These are phyloP conservation scores for Myotis brandtii DNA, from an alignment of 2,113 vertebrate species.

Conservation along the genomic window DNA sequence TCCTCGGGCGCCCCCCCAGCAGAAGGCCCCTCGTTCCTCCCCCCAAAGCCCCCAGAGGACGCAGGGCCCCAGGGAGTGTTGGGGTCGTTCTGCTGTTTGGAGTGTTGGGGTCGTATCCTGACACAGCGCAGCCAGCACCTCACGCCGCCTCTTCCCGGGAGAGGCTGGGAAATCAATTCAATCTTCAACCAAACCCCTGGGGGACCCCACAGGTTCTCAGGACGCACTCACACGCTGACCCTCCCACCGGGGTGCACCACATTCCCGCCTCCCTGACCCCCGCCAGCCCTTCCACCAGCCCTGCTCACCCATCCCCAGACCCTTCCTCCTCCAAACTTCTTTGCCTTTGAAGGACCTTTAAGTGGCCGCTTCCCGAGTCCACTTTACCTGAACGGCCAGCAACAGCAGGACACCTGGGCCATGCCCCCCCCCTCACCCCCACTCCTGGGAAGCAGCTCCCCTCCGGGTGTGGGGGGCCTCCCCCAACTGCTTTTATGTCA, in stretches of 20 bases:
- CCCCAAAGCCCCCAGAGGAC: no score
- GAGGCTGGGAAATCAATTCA: background rate
- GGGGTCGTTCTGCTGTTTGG: no score
- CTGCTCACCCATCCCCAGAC: background rate
- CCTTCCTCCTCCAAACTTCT: background rate
- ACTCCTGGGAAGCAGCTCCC: constrained; percentile 62
- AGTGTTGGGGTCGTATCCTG: background rate
- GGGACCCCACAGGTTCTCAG: background rate
- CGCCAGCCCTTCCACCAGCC: background rate
- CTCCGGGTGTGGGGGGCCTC: constrained; percentile 63
- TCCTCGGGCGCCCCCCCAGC: no score
- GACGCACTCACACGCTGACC: accelerated
- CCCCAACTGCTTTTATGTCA: constrained; percentile 72
- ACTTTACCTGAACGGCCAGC: background rate
- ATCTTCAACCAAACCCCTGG: background rate
- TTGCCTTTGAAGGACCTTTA: background rate
- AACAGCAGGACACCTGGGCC: accelerated
- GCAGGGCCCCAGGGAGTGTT: no score
- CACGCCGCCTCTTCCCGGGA: background rate
- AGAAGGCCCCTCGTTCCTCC: no score
- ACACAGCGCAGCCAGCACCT: accelerated
- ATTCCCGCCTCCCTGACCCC: background rate
- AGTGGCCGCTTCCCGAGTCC: accelerated
- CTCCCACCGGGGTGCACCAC: background rate
- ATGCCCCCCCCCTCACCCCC: background rate